Percentiles rank a stretch among this genome's conserved stretches.
Evolutionary conservation across 2,797 vertebrate genomes (phyloP).

Genomic region (Propithecus perrieri): DNA sequence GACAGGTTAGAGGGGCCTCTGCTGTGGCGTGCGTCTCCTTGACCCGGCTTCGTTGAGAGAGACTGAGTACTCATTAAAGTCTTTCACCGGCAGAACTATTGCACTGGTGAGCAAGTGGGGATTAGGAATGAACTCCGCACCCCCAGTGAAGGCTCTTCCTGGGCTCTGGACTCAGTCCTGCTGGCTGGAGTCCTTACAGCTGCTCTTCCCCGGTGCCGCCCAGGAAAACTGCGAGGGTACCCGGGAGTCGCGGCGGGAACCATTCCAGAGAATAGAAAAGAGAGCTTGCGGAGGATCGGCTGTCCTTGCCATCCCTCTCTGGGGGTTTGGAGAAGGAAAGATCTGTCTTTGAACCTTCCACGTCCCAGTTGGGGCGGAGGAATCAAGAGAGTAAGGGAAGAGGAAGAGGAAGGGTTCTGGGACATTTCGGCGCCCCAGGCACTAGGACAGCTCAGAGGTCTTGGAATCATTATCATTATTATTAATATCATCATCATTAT

Average conservation of each 20-base stretch:
- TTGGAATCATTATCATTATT: background rate
- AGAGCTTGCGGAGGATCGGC: background rate
- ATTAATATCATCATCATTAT: too few species aligned
- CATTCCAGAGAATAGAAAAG: background rate
- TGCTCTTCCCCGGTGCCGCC: accelerated
- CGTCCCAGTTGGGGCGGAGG: background rate
- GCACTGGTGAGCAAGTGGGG: slow-evolving; percentile 72
- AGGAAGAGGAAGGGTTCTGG: background rate
- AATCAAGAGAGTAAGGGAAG: too few species aligned
- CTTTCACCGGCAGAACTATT: slow-evolving; percentile 78
- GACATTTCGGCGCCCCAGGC: background rate
- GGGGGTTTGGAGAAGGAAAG: background rate
- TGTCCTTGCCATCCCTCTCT: background rate
- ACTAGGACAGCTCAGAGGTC: background rate
- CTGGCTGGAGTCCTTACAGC: background rate
- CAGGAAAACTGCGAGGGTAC: too few species aligned
- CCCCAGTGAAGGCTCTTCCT: background rate
- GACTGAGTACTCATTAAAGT: slow-evolving; percentile 78
- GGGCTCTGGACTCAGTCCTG: background rate
- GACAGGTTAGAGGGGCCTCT: slow-evolving; percentile 79
- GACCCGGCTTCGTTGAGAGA: slow-evolving; percentile 68
- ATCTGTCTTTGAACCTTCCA: background rate
- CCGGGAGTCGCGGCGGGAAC: accelerated
- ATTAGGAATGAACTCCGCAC: slow-evolving; percentile 69
- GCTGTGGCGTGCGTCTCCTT: slow-evolving; percentile 79